phyloP scores from a whole-genome alignment of 2,888 invertebrate species.

The Aquatica leii region DNA sequence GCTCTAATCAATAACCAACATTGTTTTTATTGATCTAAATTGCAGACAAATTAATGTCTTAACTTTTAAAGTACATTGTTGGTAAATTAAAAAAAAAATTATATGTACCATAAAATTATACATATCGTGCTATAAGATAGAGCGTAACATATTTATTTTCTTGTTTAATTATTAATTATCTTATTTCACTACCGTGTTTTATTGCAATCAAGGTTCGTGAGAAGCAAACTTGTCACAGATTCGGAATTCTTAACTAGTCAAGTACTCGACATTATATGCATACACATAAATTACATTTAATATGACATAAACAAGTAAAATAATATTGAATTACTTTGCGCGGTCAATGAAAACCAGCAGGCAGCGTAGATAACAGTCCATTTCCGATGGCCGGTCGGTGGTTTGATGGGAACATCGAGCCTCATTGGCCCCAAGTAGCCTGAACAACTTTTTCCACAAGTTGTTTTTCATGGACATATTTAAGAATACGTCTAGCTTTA shows the following conservation, averaged over 20 bases:
- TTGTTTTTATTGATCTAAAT: too few species aligned
- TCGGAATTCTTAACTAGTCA: neutral
- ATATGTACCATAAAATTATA: too few species aligned
- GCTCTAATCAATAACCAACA: too few species aligned
- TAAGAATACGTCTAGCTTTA: conserved; percentile 22
- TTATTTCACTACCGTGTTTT: conserved; percentile 1
- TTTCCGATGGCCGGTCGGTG: conserved; percentile 26
- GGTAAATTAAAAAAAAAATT: too few species aligned
- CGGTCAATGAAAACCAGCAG: conserved; percentile 33
- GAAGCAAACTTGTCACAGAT: conserved; percentile 12
- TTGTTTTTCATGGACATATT: neutral
- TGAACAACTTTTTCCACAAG: too few species aligned
- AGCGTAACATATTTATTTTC: neutral
- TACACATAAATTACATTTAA: conserved; percentile 29
- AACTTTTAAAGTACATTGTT: too few species aligned
- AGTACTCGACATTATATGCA: neutral
- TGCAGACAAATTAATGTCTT: too few species aligned
- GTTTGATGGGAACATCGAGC: conserved; percentile 31
- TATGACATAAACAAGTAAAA: conserved; percentile 33
- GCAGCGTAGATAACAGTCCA: conserved; percentile 25
- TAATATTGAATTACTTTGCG: conserved; percentile 32
- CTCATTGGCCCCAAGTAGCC: conserved; percentile 14
- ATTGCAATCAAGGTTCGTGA: conserved; percentile 8
- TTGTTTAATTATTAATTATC: conserved; percentile 5
- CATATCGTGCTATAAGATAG: too few species aligned